Base-by-base conservation (phyloP, 2,797 vertebrate species). In the Oreortyx pictus region DNA sequence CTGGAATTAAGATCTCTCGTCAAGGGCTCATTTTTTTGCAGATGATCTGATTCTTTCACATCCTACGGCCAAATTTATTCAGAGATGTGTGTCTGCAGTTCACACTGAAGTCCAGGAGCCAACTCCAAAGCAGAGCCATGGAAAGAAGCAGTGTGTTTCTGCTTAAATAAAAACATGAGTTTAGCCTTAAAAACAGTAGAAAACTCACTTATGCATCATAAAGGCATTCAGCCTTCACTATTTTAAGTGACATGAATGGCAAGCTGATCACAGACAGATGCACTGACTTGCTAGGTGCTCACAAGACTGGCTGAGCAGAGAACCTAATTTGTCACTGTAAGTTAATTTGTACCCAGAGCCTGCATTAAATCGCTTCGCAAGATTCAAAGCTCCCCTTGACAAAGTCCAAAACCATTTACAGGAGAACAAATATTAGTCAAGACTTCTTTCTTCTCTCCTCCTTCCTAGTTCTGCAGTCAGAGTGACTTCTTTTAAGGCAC, bases 251-350 rank as follows among this genome's bases (percentile, higher is more conserved):
- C 15, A 70, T 2, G 12, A 86, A 71, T 2, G 71, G 16, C 29
- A 77, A 85, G 50, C 74, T 68, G 49, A 65, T 86, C 49, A 79
- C 20, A 88, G 71, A 54, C 50, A 91, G 18, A 33, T 9, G 17
- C 1, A 1, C 25, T 64, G 52, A 66, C 27, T 56, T 47, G 76
- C 46, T 31, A 35, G 0, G 0, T 19, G 49, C 8, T 56, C 11
- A 0, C 29, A 78, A 56, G 23, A 68, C 9, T 61, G n/a, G 33
- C 14, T 50, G n/a, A 74, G n/a, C 4, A 86, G 16, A 73, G 61
- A 74, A 90, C 90, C 27, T 35, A 82, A 79, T 85, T 72, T 2
- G 7, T 49, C n/a, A 82, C 20, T 81, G 54, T 35, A 44, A 86
- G 60, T 76, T 47, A 83, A 66, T 1, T 2, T 10, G 46, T 37